Evolutionary conservation across 2,113 vertebrate genomes (phyloP).

Genomic region (Petrocephalus zakoni): DNA sequence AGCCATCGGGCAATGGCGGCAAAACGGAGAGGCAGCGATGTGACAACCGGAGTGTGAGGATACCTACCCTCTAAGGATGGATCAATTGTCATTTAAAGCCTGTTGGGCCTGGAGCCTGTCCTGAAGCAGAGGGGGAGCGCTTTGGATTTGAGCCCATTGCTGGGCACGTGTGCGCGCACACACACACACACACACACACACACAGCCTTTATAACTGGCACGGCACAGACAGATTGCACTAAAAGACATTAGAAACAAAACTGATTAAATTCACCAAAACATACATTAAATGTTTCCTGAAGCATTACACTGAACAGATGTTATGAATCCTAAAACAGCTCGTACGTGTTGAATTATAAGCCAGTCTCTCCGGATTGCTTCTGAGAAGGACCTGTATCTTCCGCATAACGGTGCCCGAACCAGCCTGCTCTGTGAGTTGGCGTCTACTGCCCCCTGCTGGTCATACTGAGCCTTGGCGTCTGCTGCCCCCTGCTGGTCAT

Average conservation of each 20-base stretch:
- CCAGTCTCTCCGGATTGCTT: constrained; percentile 13
- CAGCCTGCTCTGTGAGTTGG: constrained; percentile 10
- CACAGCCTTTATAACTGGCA: background rate
- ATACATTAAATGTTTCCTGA: background rate
- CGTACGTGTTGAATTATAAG: background rate
- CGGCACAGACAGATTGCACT: background rate
- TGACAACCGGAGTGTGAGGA: background rate
- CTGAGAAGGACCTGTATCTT: constrained; percentile 2
- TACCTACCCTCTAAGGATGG: background rate
- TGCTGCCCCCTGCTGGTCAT: constrained; percentile 34
- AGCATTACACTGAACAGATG: background rate
- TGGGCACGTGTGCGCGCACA: background rate
- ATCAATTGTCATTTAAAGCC: background rate
- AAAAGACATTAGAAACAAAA: constrained; percentile 7
- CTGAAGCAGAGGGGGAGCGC: background rate
- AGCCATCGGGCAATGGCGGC: background rate
- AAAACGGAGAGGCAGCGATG: background rate
- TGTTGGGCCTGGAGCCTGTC: background rate
- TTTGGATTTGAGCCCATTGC: background rate
- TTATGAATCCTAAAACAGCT: background rate
- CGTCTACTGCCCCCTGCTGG: constrained; percentile 35
- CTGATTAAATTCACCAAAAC: background rate
- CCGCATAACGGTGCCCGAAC: background rate
- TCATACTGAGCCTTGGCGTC: background rate
- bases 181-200: background rate